These are phyloP conservation scores for Callionymus lyra DNA, from an alignment of 2,113 vertebrate species.

Conservation along the genomic window DNA sequence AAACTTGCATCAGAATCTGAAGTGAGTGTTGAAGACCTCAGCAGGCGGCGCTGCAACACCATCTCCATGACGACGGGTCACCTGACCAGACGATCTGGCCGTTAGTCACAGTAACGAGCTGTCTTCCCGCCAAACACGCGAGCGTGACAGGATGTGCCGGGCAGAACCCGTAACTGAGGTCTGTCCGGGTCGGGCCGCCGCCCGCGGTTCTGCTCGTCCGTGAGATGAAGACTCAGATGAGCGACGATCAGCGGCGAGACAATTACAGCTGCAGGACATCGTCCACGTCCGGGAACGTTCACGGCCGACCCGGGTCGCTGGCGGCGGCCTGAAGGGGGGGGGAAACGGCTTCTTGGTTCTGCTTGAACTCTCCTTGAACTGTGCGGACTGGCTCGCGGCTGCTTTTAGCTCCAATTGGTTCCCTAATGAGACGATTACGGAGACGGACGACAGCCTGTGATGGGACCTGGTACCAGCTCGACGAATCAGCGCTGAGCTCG, in stretches of 20 bases:
- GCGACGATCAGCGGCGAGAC: constrained; percentile 85
- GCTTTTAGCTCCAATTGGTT: constrained; percentile 92
- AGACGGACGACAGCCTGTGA: constrained; percentile 88
- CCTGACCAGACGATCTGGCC: background rate
- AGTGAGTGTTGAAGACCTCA: too few species aligned
- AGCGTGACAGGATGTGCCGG: background rate
- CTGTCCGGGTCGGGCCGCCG: constrained; percentile 42
- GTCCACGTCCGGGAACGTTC: constrained; percentile 61
- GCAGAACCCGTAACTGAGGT: background rate
- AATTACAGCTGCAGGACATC: constrained; percentile 92
- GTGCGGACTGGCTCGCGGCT: constrained; percentile 67
- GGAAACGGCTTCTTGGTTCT: constrained; percentile 70
- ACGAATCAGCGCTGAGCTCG: constrained; percentile 15
- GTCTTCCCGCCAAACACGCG: background rate
- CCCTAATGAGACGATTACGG: constrained; percentile 89
- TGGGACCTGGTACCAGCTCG: constrained; percentile 61
- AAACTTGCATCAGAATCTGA: too few species aligned
- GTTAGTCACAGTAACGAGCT: background rate
- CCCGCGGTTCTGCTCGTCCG: constrained; percentile 66
- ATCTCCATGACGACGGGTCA: too few species aligned
- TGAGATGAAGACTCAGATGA: constrained; percentile 70
- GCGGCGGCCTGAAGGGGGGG: constrained; percentile 26
- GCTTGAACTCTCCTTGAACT: constrained; percentile 99
- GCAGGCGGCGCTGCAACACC: background rate
- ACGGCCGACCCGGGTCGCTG: too few species aligned